A percentile compares a stretch with the other conserved stretches of the same genome.
Conservation (phyloP, 1,140 invertebrate genomes). For the Mercenaria mercenaria region DNA sequence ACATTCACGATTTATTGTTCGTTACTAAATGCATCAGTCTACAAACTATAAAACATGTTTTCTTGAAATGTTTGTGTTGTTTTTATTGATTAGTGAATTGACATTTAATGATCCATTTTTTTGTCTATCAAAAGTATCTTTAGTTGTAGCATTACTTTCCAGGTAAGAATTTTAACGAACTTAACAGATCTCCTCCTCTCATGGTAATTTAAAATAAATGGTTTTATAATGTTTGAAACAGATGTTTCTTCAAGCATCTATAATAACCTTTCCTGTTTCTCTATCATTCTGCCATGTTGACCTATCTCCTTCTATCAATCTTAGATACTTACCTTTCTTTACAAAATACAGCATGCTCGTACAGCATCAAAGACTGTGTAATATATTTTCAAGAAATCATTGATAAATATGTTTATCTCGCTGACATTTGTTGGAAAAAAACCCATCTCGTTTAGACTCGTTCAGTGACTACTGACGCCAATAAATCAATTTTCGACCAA, state of each 20-base stretch:
- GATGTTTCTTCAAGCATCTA: constrained; percentile 3
- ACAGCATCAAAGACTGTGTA: not conserved
- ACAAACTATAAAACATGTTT: too few species aligned
- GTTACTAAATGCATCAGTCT: too few species aligned
- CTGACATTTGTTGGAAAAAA: not conserved
- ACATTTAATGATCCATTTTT: too few species aligned
- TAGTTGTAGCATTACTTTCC: not conserved
- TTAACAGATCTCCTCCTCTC: not conserved
- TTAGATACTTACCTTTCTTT: not conserved
- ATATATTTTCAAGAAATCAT: not conserved
- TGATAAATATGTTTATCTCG: not conserved
- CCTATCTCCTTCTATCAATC: not conserved
- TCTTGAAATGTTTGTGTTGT: too few species aligned
- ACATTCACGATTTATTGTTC: too few species aligned
- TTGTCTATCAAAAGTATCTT: not conserved
- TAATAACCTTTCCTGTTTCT: not conserved
- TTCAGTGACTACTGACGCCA: not conserved
- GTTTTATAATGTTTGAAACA: not conserved
- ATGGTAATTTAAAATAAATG: not conserved
- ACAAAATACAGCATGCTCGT: not conserved
- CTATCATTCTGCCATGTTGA: not conserved
- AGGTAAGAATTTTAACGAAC: constrained; percentile 7
- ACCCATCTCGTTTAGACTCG: not conserved
- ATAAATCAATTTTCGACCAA: not conserved
- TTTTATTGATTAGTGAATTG: too few species aligned